phyloP scores from a whole-genome alignment of 2,888 invertebrate species.

The Drosophila subsilvestris region DNA sequence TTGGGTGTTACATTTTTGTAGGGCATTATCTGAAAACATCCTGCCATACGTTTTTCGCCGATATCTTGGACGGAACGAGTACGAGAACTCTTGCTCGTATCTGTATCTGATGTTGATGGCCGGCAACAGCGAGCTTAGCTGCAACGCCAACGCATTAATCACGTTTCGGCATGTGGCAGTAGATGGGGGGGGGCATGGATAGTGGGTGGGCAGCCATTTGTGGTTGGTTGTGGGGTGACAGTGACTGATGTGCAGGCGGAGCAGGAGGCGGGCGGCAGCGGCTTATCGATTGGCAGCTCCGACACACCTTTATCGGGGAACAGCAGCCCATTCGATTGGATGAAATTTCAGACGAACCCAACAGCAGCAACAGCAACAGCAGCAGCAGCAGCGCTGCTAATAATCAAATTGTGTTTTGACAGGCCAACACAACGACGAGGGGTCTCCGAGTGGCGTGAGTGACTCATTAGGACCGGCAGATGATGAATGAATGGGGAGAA shows the following conservation, averaged over 20 bases:
- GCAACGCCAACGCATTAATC: constrained; percentile 82
- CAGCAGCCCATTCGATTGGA: constrained; percentile 66
- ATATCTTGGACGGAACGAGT: constrained; percentile 52
- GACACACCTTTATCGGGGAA: constrained; percentile 78
- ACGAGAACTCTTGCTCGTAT: constrained; percentile 20
- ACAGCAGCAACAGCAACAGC: constrained; percentile 28
- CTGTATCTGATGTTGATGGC: constrained; percentile 51
- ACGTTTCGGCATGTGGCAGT: constrained; percentile 66
- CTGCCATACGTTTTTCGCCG: constrained; percentile 63
- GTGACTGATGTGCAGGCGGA: constrained; percentile 81
- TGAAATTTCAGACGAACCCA: constrained; percentile 70
- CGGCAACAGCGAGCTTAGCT: constrained; percentile 66
- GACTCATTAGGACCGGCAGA: constrained; percentile 61
- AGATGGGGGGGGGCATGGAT: constrained; percentile 20
- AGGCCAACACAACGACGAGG: constrained; percentile 48
- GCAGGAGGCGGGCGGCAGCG: constrained; percentile 39
- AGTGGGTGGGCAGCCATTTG: constrained; percentile 49
- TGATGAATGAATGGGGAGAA: constrained; percentile 63
- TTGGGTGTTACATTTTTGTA: constrained; percentile 60
- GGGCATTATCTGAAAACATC: constrained; percentile 55
- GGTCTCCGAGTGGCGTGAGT: constrained; percentile 20
- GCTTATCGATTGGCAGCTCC: constrained; percentile 79
- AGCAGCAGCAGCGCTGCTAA: constrained; percentile 48
- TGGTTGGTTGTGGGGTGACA: constrained; percentile 77
- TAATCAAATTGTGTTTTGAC: constrained; percentile 78